Conservation (phyloP, 92 coral and sea anemone genomes). For the Muricea muricata region DNA sequence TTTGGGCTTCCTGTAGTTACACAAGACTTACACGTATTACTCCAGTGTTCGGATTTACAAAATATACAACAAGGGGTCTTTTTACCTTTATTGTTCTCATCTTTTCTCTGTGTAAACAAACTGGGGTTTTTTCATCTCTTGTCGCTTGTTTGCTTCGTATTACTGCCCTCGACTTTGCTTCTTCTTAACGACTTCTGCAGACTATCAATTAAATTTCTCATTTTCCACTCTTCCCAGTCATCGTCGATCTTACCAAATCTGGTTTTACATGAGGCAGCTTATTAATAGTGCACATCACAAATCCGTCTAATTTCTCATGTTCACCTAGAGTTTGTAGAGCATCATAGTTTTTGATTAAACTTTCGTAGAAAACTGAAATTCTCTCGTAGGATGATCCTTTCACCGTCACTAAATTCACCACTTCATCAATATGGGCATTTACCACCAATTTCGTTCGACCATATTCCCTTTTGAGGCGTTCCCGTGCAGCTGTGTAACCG, state of each 20-base stretch:
- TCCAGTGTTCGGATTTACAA: conserved; percentile 14
- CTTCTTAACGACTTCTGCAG: conserved; percentile 47
- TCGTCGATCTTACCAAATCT: conserved; percentile 62
- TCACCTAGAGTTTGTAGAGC: too few relatives aligned
- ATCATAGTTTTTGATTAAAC: too few relatives aligned
- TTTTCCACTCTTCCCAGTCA: conserved; percentile 66
- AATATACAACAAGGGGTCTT: conserved; percentile 8
- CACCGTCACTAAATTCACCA: too few relatives aligned
- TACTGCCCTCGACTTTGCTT: conserved; percentile 20
- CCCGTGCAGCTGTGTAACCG: conserved; percentile 3
- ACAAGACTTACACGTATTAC: too few relatives aligned
- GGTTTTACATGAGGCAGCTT: conserved; percentile 44
- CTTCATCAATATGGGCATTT: conserved; percentile 22
- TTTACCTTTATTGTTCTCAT: background rate
- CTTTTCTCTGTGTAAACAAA: background rate
- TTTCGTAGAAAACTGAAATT: too few relatives aligned
- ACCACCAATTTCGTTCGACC: conserved; percentile 22
- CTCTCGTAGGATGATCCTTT: too few relatives aligned
- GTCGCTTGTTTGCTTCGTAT: background rate
- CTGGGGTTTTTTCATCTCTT: background rate
- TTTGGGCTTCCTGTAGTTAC: too few relatives aligned
- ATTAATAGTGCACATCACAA: conserved; percentile 59
- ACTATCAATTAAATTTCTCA: conserved; percentile 34
- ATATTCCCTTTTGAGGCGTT: conserved; percentile 20
- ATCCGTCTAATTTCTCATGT: too few relatives aligned